Conservation (phyloP, 2,113 vertebrate species). For the Erpornis zantholeuca region DNA sequence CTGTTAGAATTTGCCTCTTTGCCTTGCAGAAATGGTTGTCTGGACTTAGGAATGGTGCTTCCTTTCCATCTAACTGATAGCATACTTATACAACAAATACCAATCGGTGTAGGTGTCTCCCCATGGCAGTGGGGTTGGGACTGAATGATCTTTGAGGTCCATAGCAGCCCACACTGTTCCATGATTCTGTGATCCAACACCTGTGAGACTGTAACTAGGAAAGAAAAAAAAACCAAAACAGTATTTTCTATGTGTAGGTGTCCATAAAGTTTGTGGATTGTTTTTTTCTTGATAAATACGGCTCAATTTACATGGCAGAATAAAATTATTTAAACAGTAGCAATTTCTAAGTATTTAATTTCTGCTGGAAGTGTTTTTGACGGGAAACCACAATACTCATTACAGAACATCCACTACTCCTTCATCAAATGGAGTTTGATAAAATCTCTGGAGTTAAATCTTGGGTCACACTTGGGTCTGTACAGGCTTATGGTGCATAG, state of each 20-base stretch:
- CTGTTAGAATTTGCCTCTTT: background rate
- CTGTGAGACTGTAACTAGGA: background rate
- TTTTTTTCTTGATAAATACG: background rate
- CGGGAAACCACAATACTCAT: background rate
- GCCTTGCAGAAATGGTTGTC: background rate
- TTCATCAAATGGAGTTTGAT: background rate
- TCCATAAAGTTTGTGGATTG: background rate
- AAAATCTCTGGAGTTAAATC: background rate
- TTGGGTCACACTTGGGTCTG: background rate
- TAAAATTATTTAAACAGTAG: background rate
- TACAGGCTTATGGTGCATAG: background rate
- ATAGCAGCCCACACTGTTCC: background rate
- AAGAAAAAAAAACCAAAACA: too few relatives aligned
- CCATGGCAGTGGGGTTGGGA: background rate
- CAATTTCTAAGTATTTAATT: background rate
- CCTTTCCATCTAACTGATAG: background rate
- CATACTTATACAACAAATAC: background rate
- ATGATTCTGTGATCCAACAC: background rate
- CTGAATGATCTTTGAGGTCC: background rate
- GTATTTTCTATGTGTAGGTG: background rate
- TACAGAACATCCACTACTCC: background rate
- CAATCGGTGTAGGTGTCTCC: too few relatives aligned
- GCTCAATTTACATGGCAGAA: background rate
- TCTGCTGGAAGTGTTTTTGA: background rate
- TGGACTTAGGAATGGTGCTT: background rate